Base-by-base conservation (phyloP, 2,888 invertebrate species). In the Synanthedon formicaeformis region DNA sequence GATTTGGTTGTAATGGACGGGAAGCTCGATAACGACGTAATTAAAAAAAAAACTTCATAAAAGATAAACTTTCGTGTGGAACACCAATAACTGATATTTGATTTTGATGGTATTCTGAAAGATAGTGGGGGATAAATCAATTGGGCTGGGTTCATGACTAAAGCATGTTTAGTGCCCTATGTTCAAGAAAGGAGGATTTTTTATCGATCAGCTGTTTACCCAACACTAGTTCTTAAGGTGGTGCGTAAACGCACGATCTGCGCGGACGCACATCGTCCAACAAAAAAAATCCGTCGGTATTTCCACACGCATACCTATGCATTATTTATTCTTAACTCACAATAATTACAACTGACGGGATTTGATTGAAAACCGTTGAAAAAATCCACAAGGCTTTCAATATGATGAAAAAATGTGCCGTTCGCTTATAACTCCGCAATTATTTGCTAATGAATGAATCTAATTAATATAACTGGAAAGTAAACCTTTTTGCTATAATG, bases 201-300 rank as follows among this genome's bases (percentile, higher is more conserved):
- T 45, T 45, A 8, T 45, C 12, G 45, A 45, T 45, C 45, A 27
- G 41, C 50, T 40, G 13, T 48, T 53, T 51, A 23, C 27, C 53
- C 52, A 50, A 53, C 52, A 55, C 34, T 23, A 23, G 41, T 53
- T 40, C 27, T 45, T 48, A 52, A 13, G 52, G 14, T 52, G 53
- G 53, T 55, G 55, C 40, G 53, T 49, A 54, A 34, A 56, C 52
- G 55, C 53, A 51, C 53, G 51, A 50, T 51, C 53, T 40, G 52
- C 51, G 48, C 52, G 40, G 41, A 52, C 53, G 53, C 51, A 53
- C 27, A 50, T 11, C 16, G 49, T 41, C 48, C 51, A 40, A 55
- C 53, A 53, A 54, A 54, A 56, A 16, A 52, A 13, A 48, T 53
- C 40, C 51, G n/a, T 51, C 45, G 48, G 12, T 53, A 52, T 40